phyloP scores from a whole-genome alignment of 2,888 invertebrate species.

The Drosophila mimetica region DNA sequence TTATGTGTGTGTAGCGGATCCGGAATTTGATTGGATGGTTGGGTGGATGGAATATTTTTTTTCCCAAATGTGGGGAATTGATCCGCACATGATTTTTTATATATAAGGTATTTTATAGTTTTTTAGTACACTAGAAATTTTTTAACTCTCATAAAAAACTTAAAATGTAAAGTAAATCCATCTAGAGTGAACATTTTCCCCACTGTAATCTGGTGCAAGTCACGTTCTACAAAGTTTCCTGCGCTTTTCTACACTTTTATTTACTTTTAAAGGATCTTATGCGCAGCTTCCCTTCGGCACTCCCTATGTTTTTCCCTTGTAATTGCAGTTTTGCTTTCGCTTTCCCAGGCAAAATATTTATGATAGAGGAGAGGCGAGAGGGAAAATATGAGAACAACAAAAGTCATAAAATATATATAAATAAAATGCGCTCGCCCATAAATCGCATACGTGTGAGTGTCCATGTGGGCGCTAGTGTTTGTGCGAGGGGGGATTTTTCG shows the following conservation, averaged over 20 bases:
- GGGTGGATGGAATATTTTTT: too few species aligned
- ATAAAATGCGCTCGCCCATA: slow-evolving; percentile 33
- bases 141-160: too few species aligned
- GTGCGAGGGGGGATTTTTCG: slow-evolving; percentile 10
- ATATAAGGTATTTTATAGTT: too few species aligned
- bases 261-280: slow-evolving; percentile 43
- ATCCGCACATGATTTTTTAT: too few species aligned
- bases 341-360: slow-evolving; percentile 40
- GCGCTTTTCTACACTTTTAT: slow-evolving; percentile 47
- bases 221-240: slow-evolving; percentile 73
- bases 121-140: too few species aligned
- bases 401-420: slow-evolving; percentile 37
- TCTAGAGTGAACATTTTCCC: background rate
- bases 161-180: too few species aligned
- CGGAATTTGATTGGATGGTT: too few species aligned
- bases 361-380: slow-evolving; percentile 26
- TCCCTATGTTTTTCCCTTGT: slow-evolving; percentile 13
- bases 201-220: slow-evolving; percentile 50
- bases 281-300: slow-evolving; percentile 3
- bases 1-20: too few species aligned
- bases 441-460: slow-evolving; percentile 28
- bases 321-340: slow-evolving; percentile 44
- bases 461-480: slow-evolving; percentile 22
- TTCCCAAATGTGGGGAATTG: too few species aligned
- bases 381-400: slow-evolving; percentile 29